Base-by-base conservation (phyloP, 2,888 invertebrate species). In the Phanerotoma sp. region DNA sequence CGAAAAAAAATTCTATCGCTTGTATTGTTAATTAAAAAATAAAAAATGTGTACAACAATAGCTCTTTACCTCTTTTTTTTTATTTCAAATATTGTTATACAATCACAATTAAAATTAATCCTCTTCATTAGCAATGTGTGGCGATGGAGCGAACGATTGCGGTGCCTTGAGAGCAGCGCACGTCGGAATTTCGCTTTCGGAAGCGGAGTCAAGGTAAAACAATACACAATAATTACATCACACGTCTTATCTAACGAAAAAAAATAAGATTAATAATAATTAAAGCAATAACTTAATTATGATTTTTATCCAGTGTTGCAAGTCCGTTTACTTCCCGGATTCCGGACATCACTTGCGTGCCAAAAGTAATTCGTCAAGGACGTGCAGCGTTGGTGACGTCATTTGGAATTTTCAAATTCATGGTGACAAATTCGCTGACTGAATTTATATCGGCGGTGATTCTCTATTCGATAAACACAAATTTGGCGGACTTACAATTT, bases 321-420 rank as follows among this genome's bases (percentile, higher is more conserved):
- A 92, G 93, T 30, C 93, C 93, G 7, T 94, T 94, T 74, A 94
- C 93, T 0, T 94, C 94, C 0, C 86, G 86, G 63, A 82, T 85
- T 57, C 85, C 87, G 52, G 87, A 93, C 74, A 91, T 93, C 62
- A 84, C 86, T 9, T 93, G 93, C 78, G 87, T 94, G 48, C 87
- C 89, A 28, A 82, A 84, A 60, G 82, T 93, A 5, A 88, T 92
- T 61, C 81, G 88, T 58, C 91, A 94, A 79, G 93, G 95, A 9
- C 83, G 94, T 5, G 90, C 91, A 65, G 92, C 94, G 1, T 79
- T 95, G 60, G 91, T 92, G 58, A 94, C 94, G 0, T 92, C 91
- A 38, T 93, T 94, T 77, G 91, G 92, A 4, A 87, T 92, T 53
- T 93, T 94, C 79, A 93, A 93, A 73, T 94, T 90, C 77, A 94